Base-by-base conservation (phyloP, 30 jellyfish, hydroid and myxozoan genomes). In the Aurelia sp. region DNA sequence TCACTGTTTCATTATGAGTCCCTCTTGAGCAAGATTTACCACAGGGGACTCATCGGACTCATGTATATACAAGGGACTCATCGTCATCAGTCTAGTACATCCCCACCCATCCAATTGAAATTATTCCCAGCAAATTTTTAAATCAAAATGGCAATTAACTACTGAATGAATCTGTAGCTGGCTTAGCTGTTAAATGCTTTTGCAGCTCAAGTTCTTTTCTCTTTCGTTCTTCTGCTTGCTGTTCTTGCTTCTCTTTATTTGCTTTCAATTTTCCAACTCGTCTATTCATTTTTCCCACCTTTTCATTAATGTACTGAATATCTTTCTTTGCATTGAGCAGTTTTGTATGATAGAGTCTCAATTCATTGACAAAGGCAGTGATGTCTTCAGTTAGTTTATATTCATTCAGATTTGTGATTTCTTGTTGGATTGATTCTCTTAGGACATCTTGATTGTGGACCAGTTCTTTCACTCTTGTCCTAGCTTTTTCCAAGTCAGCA, bases 381-480 rank as follows among this genome's bases (percentile, higher is more conserved):
- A 79, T 64, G 37, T 88, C 88, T 18, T 88, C 89, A 10, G 80
- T 71, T 51, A 80, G 52, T 61, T 63, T 73, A 55, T 79, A 79
- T 62, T 88, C 96, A 20, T 73, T 67, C 76, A 88, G 51, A 47
- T 73, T 79, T 22, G 85, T 79, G 71, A 66, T 47, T 35, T 88
- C 96, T 66, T 88, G 96, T 62, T 88, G 92, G 48, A 88, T 76
- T 3, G 96, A 67, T 62, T 88, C 96, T 40, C 82, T 65, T 31
- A 88, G 41, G 31, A 88, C 89, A 31, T 72, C 76, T 73, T 88
- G 96, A 62, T 79, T 79, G 76, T 81, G 90, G 33, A 73, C 55
- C 9, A 88, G 74, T 55, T 88, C 96, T 3, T 67, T 66, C 33
- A 79, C 90, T 37, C 88, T 79, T 19, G 85, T 52, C 31, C 22